Conservation (phyloP, 2,113 vertebrate species). For the Neogale vison region DNA sequence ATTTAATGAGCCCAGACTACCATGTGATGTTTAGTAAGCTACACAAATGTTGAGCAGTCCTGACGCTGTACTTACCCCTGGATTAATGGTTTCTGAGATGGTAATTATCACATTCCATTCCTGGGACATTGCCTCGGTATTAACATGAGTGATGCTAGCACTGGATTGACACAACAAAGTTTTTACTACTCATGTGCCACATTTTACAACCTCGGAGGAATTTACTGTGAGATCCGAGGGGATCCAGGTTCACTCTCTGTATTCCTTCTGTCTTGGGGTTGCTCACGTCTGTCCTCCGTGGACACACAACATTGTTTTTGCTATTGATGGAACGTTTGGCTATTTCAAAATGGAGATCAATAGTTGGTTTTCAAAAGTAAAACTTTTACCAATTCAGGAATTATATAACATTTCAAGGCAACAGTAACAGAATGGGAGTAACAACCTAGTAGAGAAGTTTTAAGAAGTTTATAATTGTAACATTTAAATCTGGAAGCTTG, state of each 20-base stretch:
- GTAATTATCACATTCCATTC: background rate
- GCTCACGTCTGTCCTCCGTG: background rate
- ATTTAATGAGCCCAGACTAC: background rate
- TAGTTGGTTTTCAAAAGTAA: background rate
- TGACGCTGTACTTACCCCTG: background rate
- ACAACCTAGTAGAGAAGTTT: background rate
- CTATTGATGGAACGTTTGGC: background rate
- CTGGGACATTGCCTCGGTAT: background rate
- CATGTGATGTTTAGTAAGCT: background rate
- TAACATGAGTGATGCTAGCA: background rate
- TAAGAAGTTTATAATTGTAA: background rate
- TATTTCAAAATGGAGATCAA: slow-evolving; percentile 4
- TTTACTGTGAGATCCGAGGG: background rate
- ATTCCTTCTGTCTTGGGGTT: background rate
- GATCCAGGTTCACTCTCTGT: background rate
- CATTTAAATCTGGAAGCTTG: background rate
- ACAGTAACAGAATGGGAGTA: background rate
- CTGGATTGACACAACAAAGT: background rate
- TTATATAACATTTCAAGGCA: background rate
- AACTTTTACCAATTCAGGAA: background rate
- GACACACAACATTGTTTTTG: background rate
- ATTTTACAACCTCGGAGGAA: background rate
- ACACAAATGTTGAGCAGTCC: background rate
- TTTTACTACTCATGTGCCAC: background rate
- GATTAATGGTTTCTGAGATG: background rate